Percentiles rank a stretch among this genome's conserved stretches.
Evolutionary conservation across 2,113 vertebrate genomes (phyloP).

Genomic region (Bos javanicus): DNA sequence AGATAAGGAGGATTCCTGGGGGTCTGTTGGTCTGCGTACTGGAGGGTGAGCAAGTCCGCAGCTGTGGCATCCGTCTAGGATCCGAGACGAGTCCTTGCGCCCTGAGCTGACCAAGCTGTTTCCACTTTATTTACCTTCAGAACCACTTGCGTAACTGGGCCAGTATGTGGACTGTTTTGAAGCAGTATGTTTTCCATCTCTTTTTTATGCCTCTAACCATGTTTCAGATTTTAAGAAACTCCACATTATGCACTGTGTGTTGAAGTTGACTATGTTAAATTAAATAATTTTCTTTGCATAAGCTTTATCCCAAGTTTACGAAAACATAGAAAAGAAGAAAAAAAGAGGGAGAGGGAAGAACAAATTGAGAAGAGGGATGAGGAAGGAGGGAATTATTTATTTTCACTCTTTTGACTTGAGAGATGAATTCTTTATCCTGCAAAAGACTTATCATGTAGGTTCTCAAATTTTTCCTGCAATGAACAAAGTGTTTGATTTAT

Average conservation of each 20-base stretch:
- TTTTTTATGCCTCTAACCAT: not conserved
- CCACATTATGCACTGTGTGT: not conserved
- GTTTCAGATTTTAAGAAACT: not conserved
- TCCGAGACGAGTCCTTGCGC: not conserved
- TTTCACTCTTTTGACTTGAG: not conserved
- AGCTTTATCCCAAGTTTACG: not conserved
- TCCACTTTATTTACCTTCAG: not conserved
- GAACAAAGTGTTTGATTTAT: not conserved
- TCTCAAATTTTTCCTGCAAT: not conserved
- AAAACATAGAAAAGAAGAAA: not conserved
- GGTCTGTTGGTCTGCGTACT: not conserved
- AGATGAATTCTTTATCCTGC: not conserved
- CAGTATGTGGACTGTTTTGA: not conserved
- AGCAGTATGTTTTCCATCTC: not conserved
- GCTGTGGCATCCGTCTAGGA: not conserved
- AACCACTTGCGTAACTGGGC: not conserved
- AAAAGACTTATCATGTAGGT: not conserved
- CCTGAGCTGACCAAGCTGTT: not conserved
- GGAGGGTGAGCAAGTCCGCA: not conserved
- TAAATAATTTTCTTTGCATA: not conserved
- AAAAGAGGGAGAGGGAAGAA: not conserved
- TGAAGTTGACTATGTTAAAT: not conserved
- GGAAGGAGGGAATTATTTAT: not conserved
- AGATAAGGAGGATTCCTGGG: not conserved
- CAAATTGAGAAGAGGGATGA: not conserved